phyloP scores from a whole-genome alignment of 2,113 vertebrate genomes.

The Pachyramphus minor region DNA sequence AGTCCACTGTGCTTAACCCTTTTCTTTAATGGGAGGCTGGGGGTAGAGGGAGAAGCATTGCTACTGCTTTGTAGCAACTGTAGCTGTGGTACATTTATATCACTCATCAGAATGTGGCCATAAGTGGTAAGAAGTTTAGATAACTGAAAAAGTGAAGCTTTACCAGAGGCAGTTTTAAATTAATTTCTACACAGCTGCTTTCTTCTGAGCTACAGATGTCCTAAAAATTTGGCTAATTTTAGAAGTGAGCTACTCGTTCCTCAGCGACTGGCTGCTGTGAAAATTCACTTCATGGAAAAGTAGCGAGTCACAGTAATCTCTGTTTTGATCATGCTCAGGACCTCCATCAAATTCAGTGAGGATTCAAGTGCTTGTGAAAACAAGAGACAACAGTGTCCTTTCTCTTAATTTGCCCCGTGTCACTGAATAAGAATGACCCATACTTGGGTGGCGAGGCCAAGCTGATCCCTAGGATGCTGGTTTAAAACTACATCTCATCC shows the following conservation, averaged over 20 bases:
- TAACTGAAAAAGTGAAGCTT: slow-evolving; percentile 42
- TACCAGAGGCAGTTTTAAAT: slow-evolving; percentile 47
- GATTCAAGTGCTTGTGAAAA: not conserved
- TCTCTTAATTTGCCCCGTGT: not conserved
- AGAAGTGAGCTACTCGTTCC: not conserved
- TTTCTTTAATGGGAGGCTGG: not conserved
- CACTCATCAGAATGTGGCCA: not conserved
- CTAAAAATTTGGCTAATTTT: slow-evolving; percentile 39
- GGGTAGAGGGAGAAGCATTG: not conserved
- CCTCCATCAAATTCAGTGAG: not conserved
- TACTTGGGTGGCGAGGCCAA: not conserved
- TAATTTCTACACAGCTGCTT: slow-evolving; percentile 40
- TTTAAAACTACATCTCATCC: not conserved
- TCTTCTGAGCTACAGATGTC: slow-evolving; percentile 28
- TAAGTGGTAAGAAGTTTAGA: not conserved
- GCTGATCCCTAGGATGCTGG: not conserved
- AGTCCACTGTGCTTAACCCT: not conserved
- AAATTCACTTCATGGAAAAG: not conserved
- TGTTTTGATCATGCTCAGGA: not conserved
- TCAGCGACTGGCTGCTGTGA: not conserved
- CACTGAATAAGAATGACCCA: not conserved
- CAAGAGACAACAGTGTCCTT: not conserved
- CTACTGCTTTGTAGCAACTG: not conserved
- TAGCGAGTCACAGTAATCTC: not conserved
- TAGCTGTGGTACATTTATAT: not conserved